A percentile compares a stretch with the other conserved stretches of the same genome.
Conservation (phyloP, 2,888 invertebrate species). For the Eugnorisma glareosa region DNA sequence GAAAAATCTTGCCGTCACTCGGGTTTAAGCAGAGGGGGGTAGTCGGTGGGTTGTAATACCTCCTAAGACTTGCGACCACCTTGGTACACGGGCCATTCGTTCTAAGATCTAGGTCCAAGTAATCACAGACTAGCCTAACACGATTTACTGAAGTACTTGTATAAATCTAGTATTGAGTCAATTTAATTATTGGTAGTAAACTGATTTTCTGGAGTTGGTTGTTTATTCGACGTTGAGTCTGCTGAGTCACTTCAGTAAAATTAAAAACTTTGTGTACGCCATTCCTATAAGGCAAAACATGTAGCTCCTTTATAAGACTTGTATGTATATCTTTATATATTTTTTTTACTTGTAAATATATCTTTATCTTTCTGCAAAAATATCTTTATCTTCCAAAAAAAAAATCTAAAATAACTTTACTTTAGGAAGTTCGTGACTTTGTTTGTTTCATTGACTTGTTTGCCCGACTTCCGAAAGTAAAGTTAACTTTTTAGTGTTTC, state of each 20-base stretch:
- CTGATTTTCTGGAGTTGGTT: not conserved
- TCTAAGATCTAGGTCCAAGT: slow-evolving; percentile 49
- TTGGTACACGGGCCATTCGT: slow-evolving; percentile 55
- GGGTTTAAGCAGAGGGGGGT: slow-evolving; percentile 43
- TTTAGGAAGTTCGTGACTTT: too few relatives aligned
- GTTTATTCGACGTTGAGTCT: slow-evolving; percentile 15
- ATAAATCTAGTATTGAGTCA: slow-evolving; percentile 27
- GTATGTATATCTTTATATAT: too few relatives aligned
- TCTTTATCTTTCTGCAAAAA: too few relatives aligned
- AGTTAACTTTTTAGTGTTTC: too few relatives aligned
- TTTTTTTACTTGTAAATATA: too few relatives aligned
- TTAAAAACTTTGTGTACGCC: too few relatives aligned
- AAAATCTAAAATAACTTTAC: too few relatives aligned
- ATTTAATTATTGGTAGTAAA: slow-evolving; percentile 42
- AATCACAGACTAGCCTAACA: slow-evolving; percentile 40
- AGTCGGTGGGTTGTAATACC: slow-evolving; percentile 62
- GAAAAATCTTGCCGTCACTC: slow-evolving; percentile 17
- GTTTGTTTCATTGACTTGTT: too few relatives aligned
- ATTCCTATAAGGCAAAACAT: too few relatives aligned
- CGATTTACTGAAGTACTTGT: slow-evolving; percentile 31
- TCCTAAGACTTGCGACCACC: slow-evolving; percentile 60
- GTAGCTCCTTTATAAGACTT: too few relatives aligned
- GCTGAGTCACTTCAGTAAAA: not conserved
- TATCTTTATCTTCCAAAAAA: too few relatives aligned
- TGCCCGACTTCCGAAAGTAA: too few relatives aligned